phyloP scores from a whole-genome alignment of 2,797 vertebrate genomes.

The Kryptopterus vitreolus region DNA sequence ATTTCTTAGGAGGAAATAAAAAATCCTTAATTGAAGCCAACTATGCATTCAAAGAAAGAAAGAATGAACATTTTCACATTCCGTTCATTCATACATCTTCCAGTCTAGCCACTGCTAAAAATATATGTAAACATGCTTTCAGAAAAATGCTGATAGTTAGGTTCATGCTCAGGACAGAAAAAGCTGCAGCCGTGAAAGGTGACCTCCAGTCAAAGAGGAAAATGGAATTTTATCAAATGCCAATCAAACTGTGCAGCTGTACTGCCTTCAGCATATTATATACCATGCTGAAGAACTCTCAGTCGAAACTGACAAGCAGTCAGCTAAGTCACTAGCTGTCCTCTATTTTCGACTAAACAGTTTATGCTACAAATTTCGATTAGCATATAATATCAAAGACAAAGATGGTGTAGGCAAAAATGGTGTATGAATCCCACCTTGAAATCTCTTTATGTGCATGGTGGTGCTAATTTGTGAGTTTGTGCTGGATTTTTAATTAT shows the following conservation, averaged over 20 bases:
- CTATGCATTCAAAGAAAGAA: neutral
- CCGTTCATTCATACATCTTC: neutral
- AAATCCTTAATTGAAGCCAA: neutral
- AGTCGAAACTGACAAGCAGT: neutral
- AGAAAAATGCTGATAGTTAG: neutral
- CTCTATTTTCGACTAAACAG: neutral
- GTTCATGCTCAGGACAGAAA: neutral
- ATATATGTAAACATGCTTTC: neutral
- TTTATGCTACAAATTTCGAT: neutral
- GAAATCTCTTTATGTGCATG: neutral
- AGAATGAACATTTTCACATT: neutral
- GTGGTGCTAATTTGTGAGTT: neutral
- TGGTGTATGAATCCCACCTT: neutral
- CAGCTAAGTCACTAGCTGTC: neutral
- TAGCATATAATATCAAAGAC: neutral
- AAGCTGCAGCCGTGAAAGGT: slow-evolving; percentile 29
- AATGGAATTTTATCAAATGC: slow-evolving; percentile 52
- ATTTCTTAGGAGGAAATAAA: too few relatives aligned
- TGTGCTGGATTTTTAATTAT: neutral
- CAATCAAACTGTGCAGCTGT: slow-evolving; percentile 41
- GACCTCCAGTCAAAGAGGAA: slow-evolving; percentile 48
- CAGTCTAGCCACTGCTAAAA: neutral
- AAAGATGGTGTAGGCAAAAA: neutral
- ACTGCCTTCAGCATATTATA: neutral
- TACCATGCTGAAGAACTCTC: neutral